Percentiles rank a stretch among this genome's conserved stretches.
Conservation (phyloP, 1,140 invertebrate genomes). For the Myzus persicae region DNA sequence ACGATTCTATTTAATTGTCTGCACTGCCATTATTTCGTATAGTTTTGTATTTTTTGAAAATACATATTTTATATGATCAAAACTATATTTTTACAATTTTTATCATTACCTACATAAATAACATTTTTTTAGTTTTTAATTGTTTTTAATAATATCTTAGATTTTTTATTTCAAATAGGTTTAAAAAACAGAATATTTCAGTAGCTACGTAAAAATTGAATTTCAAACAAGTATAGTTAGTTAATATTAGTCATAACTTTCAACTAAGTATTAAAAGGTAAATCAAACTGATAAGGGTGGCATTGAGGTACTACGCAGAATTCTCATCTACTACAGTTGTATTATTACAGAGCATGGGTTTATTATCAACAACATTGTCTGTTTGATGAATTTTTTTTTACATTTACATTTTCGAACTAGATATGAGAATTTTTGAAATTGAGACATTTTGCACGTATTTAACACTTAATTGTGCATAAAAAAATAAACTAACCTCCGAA, state of each 20-base stretch:
- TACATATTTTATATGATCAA: too few relatives aligned
- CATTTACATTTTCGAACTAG: not conserved
- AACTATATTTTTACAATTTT: too few relatives aligned
- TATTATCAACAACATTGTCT: not conserved
- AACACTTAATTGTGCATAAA: not conserved
- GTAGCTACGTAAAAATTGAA: not conserved
- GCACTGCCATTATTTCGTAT: not conserved
- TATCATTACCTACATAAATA: too few relatives aligned
- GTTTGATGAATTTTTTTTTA: too few relatives aligned
- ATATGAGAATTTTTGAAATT: not conserved
- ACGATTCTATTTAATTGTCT: not conserved
- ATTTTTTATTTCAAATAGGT: too few relatives aligned
- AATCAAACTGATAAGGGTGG: too few relatives aligned
- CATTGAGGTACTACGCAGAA: rapidly evolving
- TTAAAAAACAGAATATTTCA: not conserved
- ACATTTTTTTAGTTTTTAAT: too few relatives aligned
- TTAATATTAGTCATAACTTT: too few relatives aligned
- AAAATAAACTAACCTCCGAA: too few relatives aligned
- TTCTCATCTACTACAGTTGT: not conserved
- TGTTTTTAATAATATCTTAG: too few relatives aligned
- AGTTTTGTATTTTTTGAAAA: not conserved
- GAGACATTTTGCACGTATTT: not conserved
- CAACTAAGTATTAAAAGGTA: too few relatives aligned
- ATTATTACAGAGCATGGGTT: too few relatives aligned
- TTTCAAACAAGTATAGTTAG: not conserved